Base-by-base conservation (phyloP, 1,140 invertebrate species). In the Anoplolepis gracilipes region DNA sequence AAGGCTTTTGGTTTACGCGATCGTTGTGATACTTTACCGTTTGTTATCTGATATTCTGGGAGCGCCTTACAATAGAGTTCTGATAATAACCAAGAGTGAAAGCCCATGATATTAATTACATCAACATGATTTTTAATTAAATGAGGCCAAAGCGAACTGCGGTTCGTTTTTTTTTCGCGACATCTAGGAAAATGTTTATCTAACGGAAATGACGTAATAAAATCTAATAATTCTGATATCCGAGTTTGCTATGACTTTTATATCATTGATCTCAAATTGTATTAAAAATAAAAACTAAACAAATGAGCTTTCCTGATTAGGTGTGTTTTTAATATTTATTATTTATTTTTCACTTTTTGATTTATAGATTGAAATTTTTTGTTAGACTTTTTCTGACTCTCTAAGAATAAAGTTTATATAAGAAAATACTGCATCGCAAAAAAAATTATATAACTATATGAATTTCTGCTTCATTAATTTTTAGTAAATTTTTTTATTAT, bases 101-200 rank as follows among this genome's bases (percentile, higher is more conserved):
- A 89, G 88, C 57, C 22, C 33, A 11, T 25, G 77, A 86, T 89
- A 89, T 88, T 88, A 82, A 84, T 89, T 89, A 86, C 87, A 78
- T 46, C 57, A 57, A 13, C 53, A n/a, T 3, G 57, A 77, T 59
- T 86, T 88, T 89, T 75, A 19, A 36, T 49, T 28, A n/a, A 73
- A 67, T 57, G 55, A 62, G 33, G 81, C 42, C 55, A 59, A 59
- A 42, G 67, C 13, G 4, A 46, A 13, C 49, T 77, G 57, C 70
- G 64, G 62, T 77, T 85, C 39, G 42, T 65, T 36, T 64, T 82
- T 42, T 81, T 81, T 42, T 8, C 61, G 16, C 25, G 78, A 88
- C 33, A 28, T 30, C 10, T 3, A 16, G 65, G 46, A 57, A 81
- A 79, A 57, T 67, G 28, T 81, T 88, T 85, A 61, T 88, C 64